These are phyloP conservation scores for Arrhopalites spinosus DNA, from an alignment of 2,888 invertebrate genomes.

Conservation along the genomic window DNA sequence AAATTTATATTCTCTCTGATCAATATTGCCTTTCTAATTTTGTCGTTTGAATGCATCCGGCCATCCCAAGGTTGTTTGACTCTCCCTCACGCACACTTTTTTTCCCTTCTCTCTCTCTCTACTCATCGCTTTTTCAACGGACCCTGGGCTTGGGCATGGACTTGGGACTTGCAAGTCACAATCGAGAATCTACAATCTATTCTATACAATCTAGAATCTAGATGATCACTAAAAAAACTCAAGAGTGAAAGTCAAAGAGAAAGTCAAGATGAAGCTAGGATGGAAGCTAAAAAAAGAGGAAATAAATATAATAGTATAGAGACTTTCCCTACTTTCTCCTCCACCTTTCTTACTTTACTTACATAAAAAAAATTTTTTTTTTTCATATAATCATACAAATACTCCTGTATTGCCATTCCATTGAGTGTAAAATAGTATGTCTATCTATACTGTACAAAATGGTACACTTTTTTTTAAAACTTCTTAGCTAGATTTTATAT, in stretches of 20 bases:
- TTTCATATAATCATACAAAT: no score
- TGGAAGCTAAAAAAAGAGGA: neutral
- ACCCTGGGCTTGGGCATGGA: neutral
- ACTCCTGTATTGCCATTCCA: no score
- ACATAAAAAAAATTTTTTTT: no score
- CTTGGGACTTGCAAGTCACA: no score
- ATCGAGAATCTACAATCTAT: neutral
- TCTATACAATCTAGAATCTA: neutral
- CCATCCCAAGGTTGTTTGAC: slow-evolving; percentile 2
- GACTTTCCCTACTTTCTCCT: neutral
- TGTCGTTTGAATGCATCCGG: slow-evolving; percentile 39
- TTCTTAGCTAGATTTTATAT: no score
- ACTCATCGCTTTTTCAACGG: neutral
- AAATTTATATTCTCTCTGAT: slow-evolving; percentile 24
- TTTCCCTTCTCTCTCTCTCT: neutral
- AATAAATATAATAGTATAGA: neutral
- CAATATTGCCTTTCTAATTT: slow-evolving; percentile 36
- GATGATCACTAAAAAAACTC: neutral
- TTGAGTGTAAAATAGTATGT: no score
- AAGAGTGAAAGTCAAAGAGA: no score
- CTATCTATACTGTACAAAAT: no score
- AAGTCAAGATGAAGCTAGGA: neutral
- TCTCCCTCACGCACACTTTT: neutral
- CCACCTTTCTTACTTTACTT: slow-evolving; percentile 4
- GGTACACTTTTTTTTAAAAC: no score